Evolutionary conservation across 2,797 vertebrate species (phyloP), one percentile per base, ranked within the genome.

Genomic region (Intellagama lesueurii): DNA sequence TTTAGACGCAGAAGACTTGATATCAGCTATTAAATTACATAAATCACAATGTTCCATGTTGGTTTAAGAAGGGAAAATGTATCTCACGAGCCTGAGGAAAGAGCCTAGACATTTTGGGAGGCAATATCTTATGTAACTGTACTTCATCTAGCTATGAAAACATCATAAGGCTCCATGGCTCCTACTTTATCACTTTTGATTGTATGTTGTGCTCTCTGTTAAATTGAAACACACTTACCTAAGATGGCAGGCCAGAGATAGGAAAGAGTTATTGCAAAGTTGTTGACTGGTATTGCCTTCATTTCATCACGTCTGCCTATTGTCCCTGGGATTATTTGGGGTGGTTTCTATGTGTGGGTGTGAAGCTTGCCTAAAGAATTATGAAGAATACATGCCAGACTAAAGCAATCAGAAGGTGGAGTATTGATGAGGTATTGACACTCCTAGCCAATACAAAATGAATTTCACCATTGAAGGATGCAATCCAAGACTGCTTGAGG

Each of bases 61-160:
- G 60, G 17, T 77, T 88, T 77, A 88, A 77, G n/a, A 28, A 14
- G 32, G 19, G 17, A n/a, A 35, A 78, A 88, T 16, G 28, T 60
- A 89, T 32, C 76, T 89, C 40, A 80, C 73, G 40, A 81, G 49
- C 60, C 26, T 68, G 56, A 24, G 69, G 17, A 73, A 79, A 69
- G 60, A 32, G 32, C 60, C n/a, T 68, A 80, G 60, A 77, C 7
- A 81, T 89, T 90, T 35, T 73, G 68, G 93, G 60, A 87, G 52
- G 83, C 14, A 85, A 0, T 1, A 0, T 9, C 90, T 90, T 85
- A 88, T 86, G 30, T 91, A 89, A 52, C 75, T 83, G 87, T 7
- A 81, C 28, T 66, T 90, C 49, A 84, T 86, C 81, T 90, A 60
- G 32, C 78, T 90, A 90, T 69, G 35, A 77, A 85, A 92, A 87